Conservation (phyloP, 2,113 vertebrate species). For the Paramormyrops kingsleyae region DNA sequence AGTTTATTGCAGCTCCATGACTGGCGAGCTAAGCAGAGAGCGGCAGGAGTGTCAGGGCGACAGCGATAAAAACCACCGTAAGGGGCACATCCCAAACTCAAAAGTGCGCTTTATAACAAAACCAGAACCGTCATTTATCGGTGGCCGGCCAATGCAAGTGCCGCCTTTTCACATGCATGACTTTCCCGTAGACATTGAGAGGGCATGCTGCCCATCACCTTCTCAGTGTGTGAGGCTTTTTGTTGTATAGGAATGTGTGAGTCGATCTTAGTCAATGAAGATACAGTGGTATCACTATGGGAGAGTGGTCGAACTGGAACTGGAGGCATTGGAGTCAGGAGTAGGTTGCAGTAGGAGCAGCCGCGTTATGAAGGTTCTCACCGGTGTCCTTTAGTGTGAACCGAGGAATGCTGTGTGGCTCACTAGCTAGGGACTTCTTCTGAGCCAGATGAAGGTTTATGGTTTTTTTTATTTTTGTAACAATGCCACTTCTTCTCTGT, state of each 20-base stretch:
- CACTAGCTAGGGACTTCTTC: background rate
- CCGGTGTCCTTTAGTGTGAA: background rate
- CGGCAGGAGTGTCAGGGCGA: background rate
- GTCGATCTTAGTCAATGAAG: background rate
- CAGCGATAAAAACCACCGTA: background rate
- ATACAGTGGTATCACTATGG: background rate
- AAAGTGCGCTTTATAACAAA: background rate
- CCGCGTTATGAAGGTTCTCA: background rate
- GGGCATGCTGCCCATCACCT: background rate
- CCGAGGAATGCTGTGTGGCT: background rate
- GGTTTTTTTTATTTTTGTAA: background rate
- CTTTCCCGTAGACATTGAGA: background rate
- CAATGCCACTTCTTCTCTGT: conserved; percentile 24
- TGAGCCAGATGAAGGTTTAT: background rate
- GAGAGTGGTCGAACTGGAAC: background rate
- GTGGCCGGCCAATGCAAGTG: background rate
- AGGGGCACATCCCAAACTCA: background rate
- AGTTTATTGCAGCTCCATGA: background rate
- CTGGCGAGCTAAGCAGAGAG: background rate
- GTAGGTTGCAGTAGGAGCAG: background rate
- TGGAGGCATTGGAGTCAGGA: background rate
- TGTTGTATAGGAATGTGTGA: background rate
- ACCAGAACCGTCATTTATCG: background rate
- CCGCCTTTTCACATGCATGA: background rate
- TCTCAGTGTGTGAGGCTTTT: background rate